Conservation (phyloP, 2,113 vertebrate genomes). For the Cettia cetti region DNA sequence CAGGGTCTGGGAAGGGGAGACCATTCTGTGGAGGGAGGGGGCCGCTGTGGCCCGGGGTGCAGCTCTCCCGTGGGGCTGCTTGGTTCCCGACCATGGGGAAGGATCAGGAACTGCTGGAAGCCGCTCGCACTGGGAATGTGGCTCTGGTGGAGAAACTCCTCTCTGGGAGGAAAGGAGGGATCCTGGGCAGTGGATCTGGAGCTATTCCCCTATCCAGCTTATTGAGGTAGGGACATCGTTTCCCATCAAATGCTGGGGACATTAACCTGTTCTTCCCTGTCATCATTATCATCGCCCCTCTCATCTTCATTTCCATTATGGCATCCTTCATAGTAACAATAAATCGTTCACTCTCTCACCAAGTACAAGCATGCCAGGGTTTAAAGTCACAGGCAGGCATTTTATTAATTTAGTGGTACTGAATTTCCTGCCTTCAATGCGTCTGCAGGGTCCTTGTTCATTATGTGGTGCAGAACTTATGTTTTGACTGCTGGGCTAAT, state of each 20-base stretch:
- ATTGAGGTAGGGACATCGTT: slow-evolving; percentile 84
- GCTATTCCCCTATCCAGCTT: slow-evolving; percentile 92
- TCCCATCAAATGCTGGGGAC: slow-evolving; percentile 19
- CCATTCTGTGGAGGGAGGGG: not conserved
- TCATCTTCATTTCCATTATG: slow-evolving; percentile 32
- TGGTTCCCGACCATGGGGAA: slow-evolving; percentile 85
- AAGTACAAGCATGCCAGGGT: slow-evolving; percentile 31
- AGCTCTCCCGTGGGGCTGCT: not conserved
- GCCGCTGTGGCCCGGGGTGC: not conserved
- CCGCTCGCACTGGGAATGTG: slow-evolving; percentile 95
- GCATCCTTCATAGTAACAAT: slow-evolving; percentile 53
- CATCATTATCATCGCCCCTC: not conserved
- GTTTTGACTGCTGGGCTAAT: slow-evolving; percentile 3
- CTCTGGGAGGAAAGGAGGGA: slow-evolving; percentile 92
- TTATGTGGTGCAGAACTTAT: slow-evolving; percentile 68
- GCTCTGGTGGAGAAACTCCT: slow-evolving; percentile 95
- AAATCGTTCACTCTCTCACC: slow-evolving; percentile 26
- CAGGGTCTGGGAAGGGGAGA: slow-evolving; percentile 8
- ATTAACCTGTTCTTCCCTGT: slow-evolving; percentile 5
- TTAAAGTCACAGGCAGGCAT: slow-evolving; percentile 61
- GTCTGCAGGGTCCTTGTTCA: slow-evolving; percentile 56
- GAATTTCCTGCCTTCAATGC: slow-evolving; percentile 63
- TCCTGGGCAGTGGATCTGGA: slow-evolving; percentile 91
- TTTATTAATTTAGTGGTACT: slow-evolving; percentile 40
- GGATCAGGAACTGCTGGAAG: slow-evolving; percentile 97